These are phyloP conservation scores for Aleiodes sp. DNA, from an alignment of 1,140 invertebrate species.

Conservation along the genomic window DNA sequence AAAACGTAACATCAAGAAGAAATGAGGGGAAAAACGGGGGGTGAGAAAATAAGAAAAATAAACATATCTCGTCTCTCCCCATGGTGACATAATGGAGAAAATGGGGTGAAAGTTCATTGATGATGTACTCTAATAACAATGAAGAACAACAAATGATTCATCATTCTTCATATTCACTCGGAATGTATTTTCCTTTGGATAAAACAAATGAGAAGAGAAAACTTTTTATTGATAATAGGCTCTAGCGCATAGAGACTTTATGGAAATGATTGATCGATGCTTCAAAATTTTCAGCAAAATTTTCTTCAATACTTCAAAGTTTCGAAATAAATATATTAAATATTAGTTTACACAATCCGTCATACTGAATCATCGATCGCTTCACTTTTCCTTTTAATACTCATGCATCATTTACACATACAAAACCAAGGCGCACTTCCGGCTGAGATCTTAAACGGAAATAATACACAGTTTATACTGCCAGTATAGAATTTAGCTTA, in stretches of 20 bases:
- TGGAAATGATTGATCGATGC: neutral
- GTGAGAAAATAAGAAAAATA: neutral
- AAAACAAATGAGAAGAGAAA: too few species aligned
- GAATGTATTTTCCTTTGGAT: too few species aligned
- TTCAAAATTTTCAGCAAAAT: neutral
- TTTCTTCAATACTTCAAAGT: neutral
- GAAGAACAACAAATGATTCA: too few species aligned
- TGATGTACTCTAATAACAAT: neutral
- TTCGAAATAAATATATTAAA: neutral
- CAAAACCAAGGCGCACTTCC: slow-evolving; percentile 17
- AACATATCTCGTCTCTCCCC: too few species aligned
- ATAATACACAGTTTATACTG: neutral
- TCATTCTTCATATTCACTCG: too few species aligned
- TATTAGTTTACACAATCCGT: slow-evolving; percentile 4
- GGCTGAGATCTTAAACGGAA: too few species aligned
- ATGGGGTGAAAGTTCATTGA: neutral
- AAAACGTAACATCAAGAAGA: neutral
- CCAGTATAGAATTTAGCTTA: slow-evolving; percentile 20
- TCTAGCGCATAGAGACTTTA: too few species aligned
- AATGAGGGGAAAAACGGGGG: neutral
- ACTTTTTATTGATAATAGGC: too few species aligned
- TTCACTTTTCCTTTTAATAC: neutral
- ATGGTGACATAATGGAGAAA: neutral
- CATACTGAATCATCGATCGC: neutral
- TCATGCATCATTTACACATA: slow-evolving; percentile 26